Evolutionary conservation across 1,140 invertebrate species (phyloP).

Genomic region (Nixonia krombeini): DNA sequence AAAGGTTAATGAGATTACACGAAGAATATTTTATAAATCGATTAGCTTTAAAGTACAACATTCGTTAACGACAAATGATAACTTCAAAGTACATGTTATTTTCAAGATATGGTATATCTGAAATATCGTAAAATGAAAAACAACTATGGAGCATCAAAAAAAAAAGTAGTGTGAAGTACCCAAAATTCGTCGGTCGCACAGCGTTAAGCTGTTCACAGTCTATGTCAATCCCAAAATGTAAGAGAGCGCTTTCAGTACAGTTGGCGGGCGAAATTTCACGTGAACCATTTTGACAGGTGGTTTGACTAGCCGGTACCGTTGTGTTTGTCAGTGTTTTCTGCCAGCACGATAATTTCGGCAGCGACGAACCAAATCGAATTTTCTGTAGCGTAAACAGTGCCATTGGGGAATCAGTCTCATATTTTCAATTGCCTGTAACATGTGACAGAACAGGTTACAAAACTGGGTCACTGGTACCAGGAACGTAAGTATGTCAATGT

Average conservation of each 20-base stretch:
- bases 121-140: not conserved
- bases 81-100: no score
- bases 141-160: not conserved
- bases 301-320: slow-evolving; percentile 5
- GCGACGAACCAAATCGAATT: slow-evolving; percentile 80
- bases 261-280: slow-evolving; percentile 27
- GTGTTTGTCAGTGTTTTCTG: slow-evolving; percentile 65
- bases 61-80: no score
- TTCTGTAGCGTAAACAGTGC: slow-evolving; percentile 84
- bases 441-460: slow-evolving; percentile 11
- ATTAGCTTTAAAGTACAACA: not conserved
- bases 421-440: slow-evolving; percentile 71
- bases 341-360: slow-evolving; percentile 76
- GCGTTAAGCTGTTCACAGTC: slow-evolving; percentile 15
- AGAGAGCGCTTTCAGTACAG: slow-evolving; percentile 34
- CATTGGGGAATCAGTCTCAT: slow-evolving; percentile 83
- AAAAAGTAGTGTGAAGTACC: not conserved
- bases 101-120: no score
- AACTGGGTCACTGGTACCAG: slow-evolving; percentile 30
- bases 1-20: no score
- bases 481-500: slow-evolving; percentile 32
- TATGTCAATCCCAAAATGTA: slow-evolving; percentile 35
- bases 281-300: slow-evolving; percentile 22
- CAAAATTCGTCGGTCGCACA: not conserved
- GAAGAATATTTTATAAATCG: not conserved